Conservation (phyloP, 2,888 invertebrate species). For the Podotricha telesiphe region DNA sequence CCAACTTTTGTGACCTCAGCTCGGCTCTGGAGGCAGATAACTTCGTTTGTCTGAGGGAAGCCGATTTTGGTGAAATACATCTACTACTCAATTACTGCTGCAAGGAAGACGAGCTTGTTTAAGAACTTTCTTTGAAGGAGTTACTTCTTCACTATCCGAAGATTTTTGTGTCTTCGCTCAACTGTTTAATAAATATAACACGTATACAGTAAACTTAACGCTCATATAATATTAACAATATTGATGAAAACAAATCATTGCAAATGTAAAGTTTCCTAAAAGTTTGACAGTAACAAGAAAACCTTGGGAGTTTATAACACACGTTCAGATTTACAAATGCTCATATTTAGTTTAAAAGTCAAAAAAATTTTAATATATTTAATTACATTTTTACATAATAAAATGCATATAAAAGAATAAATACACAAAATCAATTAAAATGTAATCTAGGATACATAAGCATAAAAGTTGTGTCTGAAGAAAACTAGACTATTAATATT, state of each 20-base stretch:
- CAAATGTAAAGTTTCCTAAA: slow-evolving; percentile 38
- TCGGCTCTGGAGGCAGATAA: slow-evolving; percentile 67
- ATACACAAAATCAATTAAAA: too few relatives aligned
- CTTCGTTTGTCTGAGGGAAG: slow-evolving; percentile 65
- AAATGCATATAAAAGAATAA: too few relatives aligned
- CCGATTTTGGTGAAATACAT: slow-evolving; percentile 65
- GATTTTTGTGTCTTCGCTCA: slow-evolving; percentile 70
- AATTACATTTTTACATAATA: too few relatives aligned
- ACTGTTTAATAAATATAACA: slow-evolving; percentile 19
- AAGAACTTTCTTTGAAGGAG: slow-evolving; percentile 82
- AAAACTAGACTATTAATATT: too few relatives aligned
- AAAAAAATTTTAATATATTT: too few relatives aligned
- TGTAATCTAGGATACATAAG: too few relatives aligned
- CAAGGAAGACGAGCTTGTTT: slow-evolving; percentile 86
- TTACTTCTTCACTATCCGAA: slow-evolving; percentile 65
- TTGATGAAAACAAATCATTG: slow-evolving; percentile 48
- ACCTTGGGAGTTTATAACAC: slow-evolving; percentile 36
- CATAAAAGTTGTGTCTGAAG: too few relatives aligned
- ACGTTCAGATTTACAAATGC: slow-evolving; percentile 22
- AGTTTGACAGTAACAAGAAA: slow-evolving; percentile 38
- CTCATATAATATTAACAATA: slow-evolving; percentile 20
- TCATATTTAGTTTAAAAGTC: background rate
- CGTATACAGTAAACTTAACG: slow-evolving; percentile 32
- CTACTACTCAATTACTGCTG: slow-evolving; percentile 80
- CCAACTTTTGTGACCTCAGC: slow-evolving; percentile 64